phyloP scores from a whole-genome alignment of 2,888 invertebrate species.

The Drosophila diplacantha region DNA sequence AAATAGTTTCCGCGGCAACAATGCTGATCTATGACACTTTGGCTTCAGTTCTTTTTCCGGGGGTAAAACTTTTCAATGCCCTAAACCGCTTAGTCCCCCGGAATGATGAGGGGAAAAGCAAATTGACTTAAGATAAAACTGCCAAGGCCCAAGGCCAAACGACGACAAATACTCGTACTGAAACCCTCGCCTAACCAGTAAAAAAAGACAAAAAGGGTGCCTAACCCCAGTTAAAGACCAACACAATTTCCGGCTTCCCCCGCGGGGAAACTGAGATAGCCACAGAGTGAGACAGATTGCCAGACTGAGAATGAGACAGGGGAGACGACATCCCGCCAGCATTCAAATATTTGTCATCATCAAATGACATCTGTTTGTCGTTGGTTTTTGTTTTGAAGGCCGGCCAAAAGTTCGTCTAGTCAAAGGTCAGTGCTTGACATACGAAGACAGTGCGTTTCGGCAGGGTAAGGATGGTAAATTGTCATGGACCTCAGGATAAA shows the following conservation, averaged over 20 bases:
- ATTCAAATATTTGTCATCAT: constrained; percentile 61
- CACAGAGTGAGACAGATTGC: constrained; percentile 17
- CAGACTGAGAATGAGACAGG: background rate
- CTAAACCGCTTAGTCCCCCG: constrained; percentile 46
- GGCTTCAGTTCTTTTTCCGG: constrained; percentile 1
- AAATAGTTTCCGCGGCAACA: constrained; percentile 40
- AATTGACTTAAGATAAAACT: constrained; percentile 68
- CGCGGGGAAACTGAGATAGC: constrained; percentile 17
- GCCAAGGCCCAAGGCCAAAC: constrained; percentile 54
- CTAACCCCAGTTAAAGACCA: constrained; percentile 47
- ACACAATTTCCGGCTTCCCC: constrained; percentile 60
- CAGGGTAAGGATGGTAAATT: background rate
- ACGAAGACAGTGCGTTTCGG: constrained; percentile 15
- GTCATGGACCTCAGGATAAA: background rate
- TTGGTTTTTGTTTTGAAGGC: constrained; percentile 33
- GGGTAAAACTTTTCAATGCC: constrained; percentile 29
- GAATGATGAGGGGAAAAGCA: constrained; percentile 44
- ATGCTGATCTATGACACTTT: constrained; percentile 41
- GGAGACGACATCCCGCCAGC: constrained; percentile 18
- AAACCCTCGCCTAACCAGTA: constrained; percentile 10
- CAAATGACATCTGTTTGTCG: constrained; percentile 46
- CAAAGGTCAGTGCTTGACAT: constrained; percentile 41
- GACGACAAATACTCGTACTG: constrained; percentile 12
- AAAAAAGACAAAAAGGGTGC: constrained; percentile 55
- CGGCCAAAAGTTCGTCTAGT: constrained; percentile 34